A percentile compares a stretch with the other conserved stretches of the same genome.
phyloP scores from a whole-genome alignment of 2,113 vertebrate species.

The Melanerpes formicivorus region DNA sequence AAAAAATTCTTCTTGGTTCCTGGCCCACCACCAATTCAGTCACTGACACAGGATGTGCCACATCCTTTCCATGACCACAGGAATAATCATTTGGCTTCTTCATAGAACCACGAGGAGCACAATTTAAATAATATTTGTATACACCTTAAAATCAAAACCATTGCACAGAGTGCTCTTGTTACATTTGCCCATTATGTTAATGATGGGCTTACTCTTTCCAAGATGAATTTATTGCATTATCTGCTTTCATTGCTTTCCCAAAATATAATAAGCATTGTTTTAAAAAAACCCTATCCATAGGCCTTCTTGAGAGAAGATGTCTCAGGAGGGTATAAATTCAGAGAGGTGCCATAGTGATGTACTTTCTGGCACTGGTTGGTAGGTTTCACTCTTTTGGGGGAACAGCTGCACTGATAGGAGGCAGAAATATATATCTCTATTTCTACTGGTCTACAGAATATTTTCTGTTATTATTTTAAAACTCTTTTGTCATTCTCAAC shows the following conservation, averaged over 20 bases:
- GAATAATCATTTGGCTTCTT: background rate
- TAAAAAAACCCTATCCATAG: background rate
- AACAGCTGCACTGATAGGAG: background rate
- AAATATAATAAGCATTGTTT: background rate
- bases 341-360: background rate
- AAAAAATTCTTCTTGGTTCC: background rate
- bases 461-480: slow-evolving; percentile 19
- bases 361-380: background rate
- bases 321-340: background rate
- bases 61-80: background rate
- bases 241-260: background rate
- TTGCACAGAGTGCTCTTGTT: background rate
- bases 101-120: background rate
- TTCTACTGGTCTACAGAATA: background rate
- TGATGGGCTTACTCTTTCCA: background rate
- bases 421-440: background rate
- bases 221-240: background rate
- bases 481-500: background rate
- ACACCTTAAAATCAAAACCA: background rate
- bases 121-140: background rate
- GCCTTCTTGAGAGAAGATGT: background rate
- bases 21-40: accelerated
- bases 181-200: background rate
- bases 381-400: background rate
- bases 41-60: background rate